These are phyloP conservation scores for Merops nubicus DNA, from an alignment of 2,113 vertebrate genomes.

Conservation along the genomic window DNA sequence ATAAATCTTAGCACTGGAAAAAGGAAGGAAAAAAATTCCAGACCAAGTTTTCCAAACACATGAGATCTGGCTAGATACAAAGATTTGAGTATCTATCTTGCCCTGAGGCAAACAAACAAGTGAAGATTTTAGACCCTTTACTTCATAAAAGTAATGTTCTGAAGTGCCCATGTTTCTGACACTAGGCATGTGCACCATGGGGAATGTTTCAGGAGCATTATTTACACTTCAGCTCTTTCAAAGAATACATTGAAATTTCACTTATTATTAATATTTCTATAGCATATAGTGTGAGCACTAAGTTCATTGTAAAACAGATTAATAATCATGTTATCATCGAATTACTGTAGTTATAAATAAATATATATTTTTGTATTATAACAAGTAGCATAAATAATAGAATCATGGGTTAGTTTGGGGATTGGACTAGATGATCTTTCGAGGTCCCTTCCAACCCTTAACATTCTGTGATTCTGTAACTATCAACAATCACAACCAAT, in stretches of 20 bases:
- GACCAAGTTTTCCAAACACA: background rate
- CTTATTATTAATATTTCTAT: background rate
- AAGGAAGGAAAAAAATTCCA: background rate
- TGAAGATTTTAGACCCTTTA: background rate
- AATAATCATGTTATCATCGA: background rate
- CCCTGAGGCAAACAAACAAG: background rate
- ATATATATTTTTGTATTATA: background rate
- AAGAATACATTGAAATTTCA: background rate
- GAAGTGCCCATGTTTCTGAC: background rate
- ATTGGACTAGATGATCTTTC: too few relatives aligned
- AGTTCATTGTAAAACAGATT: background rate
- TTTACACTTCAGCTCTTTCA: background rate
- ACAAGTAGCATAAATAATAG: background rate
- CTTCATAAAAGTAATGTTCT: background rate
- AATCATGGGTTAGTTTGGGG: background rate
- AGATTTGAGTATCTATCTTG: background rate
- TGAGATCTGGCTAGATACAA: background rate
- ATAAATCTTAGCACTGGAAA: background rate
- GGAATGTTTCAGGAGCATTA: background rate
- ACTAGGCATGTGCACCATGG: background rate
- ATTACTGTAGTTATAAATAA: background rate
- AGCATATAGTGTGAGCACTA: background rate
- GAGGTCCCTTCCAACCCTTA: too few relatives aligned
- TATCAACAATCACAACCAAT: background rate
- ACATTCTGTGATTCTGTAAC: too few relatives aligned